phyloP scores from a whole-genome alignment of 1,140 invertebrate genomes.

The Paraescarpia echinospica region DNA sequence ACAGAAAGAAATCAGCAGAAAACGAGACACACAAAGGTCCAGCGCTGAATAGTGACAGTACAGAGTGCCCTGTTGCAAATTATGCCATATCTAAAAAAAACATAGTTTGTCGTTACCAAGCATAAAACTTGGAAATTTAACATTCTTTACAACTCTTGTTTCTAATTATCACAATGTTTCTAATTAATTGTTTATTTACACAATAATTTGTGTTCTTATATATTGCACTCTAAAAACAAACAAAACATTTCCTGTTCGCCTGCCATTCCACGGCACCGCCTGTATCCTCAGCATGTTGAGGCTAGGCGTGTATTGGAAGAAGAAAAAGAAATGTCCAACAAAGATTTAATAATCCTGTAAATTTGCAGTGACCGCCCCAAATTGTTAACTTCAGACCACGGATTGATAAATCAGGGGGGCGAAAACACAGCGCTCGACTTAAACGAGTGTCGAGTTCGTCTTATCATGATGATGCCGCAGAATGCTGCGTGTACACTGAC shows the following conservation, averaged over 20 bases:
- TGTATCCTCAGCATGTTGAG: no score
- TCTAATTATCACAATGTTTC: no score
- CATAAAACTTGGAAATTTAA: no score
- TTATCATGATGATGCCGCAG: background rate
- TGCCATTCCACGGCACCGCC: no score
- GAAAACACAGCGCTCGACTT: background rate
- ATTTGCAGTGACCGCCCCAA: constrained; percentile 3
- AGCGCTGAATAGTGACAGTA: background rate
- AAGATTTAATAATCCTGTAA: background rate
- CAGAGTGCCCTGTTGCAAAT: background rate
- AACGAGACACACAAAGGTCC: background rate
- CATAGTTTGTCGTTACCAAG: no score
- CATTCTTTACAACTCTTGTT: no score
- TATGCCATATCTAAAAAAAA: background rate
- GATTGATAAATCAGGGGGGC: background rate
- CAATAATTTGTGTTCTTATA: no score
- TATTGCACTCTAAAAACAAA: no score
- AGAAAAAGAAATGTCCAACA: background rate
- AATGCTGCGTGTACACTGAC: background rate
- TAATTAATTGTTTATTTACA: no score
- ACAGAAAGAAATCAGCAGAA: background rate
- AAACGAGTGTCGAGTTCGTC: background rate
- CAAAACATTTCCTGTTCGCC: no score
- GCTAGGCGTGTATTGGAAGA: no score
- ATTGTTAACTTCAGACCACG: background rate